Percentiles rank a stretch among this genome's conserved stretches.
These are phyloP conservation scores for Polydrusus tereticollis DNA, from an alignment of 2,888 invertebrate genomes.

Conservation along the genomic window DNA sequence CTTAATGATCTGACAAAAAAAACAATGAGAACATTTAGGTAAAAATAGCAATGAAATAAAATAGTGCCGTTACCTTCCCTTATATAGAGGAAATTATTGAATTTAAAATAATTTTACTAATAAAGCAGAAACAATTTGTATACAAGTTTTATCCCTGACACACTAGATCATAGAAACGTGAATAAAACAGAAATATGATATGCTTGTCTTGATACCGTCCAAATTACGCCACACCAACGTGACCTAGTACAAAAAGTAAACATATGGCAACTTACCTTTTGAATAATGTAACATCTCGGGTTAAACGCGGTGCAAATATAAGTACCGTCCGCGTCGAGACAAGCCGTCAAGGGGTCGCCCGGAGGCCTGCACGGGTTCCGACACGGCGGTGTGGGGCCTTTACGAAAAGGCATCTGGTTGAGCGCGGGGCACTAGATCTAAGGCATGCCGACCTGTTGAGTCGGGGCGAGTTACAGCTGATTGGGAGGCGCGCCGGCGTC, in stretches of 20 bases:
- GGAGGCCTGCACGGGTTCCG: constrained; percentile 45
- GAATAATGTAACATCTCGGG: constrained; percentile 75
- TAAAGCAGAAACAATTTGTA: too few relatives aligned
- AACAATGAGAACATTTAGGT: too few relatives aligned
- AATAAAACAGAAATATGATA: not conserved
- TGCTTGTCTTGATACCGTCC: not conserved
- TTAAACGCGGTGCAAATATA: constrained; percentile 75
- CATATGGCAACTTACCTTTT: constrained; percentile 70
- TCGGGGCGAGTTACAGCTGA: constrained; percentile 63
- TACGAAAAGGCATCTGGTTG: constrained; percentile 66
- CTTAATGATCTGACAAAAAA: not conserved
- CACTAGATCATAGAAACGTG: too few relatives aligned
- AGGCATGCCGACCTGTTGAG: constrained; percentile 70
- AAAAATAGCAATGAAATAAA: too few relatives aligned
- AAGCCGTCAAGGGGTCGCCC: constrained; percentile 66
- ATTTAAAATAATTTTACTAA: too few relatives aligned
- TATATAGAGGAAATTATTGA: too few relatives aligned
- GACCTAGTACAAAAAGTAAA: constrained; percentile 35
- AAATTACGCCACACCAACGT: not conserved
- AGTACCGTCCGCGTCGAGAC: constrained; percentile 71
- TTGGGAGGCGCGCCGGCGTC: constrained; percentile 57
- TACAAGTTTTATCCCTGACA: too few relatives aligned
- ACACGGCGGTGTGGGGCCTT: constrained; percentile 49
- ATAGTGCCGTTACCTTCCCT: too few relatives aligned
- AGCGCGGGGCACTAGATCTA: constrained; percentile 57